These are phyloP conservation scores for Cladorhizidae sp. DNA, from an alignment of 37 sponge, comb jelly and placozoan genomes.

Conservation along the genomic window DNA sequence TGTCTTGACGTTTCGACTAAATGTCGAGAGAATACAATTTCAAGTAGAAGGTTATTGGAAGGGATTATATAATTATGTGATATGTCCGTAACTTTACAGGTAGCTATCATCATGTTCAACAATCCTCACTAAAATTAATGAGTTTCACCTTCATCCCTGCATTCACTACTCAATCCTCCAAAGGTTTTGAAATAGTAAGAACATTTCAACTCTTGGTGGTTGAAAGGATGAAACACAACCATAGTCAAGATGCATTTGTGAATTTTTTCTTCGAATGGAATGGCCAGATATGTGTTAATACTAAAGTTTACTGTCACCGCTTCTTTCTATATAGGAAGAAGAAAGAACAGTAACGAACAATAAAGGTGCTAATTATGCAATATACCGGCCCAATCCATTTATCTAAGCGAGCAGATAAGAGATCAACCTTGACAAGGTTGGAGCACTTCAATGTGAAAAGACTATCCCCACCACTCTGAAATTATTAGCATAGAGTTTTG, in stretches of 20 bases:
- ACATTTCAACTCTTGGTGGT: neutral
- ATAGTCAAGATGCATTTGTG: neutral
- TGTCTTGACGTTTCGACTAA: too few relatives aligned
- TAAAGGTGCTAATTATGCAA: neutral
- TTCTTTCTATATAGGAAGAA: neutral
- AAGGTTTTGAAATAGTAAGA: neutral
- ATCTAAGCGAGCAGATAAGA: neutral
- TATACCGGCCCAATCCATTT: neutral
- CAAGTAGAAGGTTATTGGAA: too few relatives aligned
- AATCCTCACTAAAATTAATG: too few relatives aligned
- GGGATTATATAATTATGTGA: too few relatives aligned
- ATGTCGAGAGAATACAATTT: too few relatives aligned
- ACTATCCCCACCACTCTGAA: neutral
- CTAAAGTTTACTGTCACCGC: neutral
- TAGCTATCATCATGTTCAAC: too few relatives aligned
- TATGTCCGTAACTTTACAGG: too few relatives aligned
- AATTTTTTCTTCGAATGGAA: neutral
- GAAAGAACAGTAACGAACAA: neutral
- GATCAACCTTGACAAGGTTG: neutral
- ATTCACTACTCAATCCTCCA: too few relatives aligned
- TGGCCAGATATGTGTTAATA: neutral
- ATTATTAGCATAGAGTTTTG: too few relatives aligned
- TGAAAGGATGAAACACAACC: neutral
- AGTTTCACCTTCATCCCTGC: too few relatives aligned
- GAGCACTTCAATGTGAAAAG: neutral